Percentiles rank a stretch among this genome's conserved stretches.
phyloP scores from a whole-genome alignment of 2,113 vertebrate genomes.

The Aplodontia rufa region DNA sequence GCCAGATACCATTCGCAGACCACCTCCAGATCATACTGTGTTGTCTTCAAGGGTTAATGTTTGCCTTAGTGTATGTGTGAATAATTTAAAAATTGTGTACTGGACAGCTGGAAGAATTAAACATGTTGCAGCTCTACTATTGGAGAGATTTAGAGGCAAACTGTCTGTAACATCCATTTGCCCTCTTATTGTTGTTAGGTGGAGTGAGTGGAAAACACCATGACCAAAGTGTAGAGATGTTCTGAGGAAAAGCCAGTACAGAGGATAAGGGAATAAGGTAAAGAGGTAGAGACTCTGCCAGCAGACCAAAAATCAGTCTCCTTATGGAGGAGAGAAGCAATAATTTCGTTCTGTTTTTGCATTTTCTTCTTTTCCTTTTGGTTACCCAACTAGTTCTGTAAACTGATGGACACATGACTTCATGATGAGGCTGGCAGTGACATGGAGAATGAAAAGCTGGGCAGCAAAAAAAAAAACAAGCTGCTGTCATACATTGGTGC shows the following conservation, averaged over 20 bases:
- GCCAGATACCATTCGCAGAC: neutral
- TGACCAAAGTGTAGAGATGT: neutral
- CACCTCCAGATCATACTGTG: neutral
- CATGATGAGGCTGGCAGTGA: neutral
- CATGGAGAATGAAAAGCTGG: neutral
- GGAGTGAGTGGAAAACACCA: neutral
- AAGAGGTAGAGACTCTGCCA: neutral
- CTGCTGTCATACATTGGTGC: too few relatives aligned
- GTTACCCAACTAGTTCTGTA: neutral
- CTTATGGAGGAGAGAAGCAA: too few relatives aligned
- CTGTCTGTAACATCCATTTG: neutral
- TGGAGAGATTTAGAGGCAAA: constrained; percentile 1
- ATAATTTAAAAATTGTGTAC: neutral
- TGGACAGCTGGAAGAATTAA: constrained; percentile 6
- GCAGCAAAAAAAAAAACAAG: neutral
- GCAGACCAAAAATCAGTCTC: neutral
- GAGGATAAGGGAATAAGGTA: neutral
- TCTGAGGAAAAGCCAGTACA: neutral
- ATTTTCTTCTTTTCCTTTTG: neutral
- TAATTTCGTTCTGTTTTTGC: neutral
- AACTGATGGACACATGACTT: neutral
- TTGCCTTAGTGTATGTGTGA: neutral
- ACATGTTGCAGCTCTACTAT: neutral
- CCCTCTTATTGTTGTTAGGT: neutral
- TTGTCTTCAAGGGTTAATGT: neutral